Conservation (phyloP, 1,140 invertebrate species). For the Drosophila funebris region DNA sequence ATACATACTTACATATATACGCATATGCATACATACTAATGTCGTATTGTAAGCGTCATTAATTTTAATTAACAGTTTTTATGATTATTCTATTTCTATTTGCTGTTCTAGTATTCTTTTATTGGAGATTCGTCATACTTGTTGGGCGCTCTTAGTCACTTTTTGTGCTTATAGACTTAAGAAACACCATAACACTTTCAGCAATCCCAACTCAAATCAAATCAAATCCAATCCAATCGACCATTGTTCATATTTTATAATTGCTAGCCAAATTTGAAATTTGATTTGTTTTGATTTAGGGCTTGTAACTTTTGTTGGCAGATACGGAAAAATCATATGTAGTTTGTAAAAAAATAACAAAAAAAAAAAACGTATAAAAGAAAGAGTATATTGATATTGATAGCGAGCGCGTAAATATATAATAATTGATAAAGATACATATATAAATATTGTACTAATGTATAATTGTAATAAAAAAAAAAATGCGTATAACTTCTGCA, state of each 20-base stretch:
- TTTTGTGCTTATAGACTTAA: slow-evolving; percentile 62
- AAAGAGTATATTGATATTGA: slow-evolving; percentile 55
- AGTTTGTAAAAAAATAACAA: slow-evolving; percentile 42
- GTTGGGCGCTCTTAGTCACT: slow-evolving; percentile 70
- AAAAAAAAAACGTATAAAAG: too few species aligned
- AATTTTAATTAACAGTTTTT: slow-evolving; percentile 31
- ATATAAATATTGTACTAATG: slow-evolving; percentile 70
- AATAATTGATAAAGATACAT: slow-evolving; percentile 8
- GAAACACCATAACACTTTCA: slow-evolving; percentile 14
- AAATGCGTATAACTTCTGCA: slow-evolving; percentile 31
- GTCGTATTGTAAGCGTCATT: slow-evolving; percentile 16
- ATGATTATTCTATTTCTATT: slow-evolving; percentile 47
- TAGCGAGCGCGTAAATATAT: slow-evolving; percentile 7
- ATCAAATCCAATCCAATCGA: background rate
- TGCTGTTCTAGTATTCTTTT: slow-evolving; percentile 54
- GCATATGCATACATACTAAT: slow-evolving; percentile 21
- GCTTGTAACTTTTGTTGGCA: slow-evolving; percentile 19
- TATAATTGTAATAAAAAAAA: slow-evolving; percentile 66
- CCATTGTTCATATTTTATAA: background rate
- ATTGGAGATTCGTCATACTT: slow-evolving; percentile 49
- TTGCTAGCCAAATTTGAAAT: background rate
- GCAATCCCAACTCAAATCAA: background rate
- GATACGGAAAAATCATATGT: slow-evolving; percentile 14
- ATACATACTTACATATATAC: slow-evolving; percentile 28
- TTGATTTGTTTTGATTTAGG: slow-evolving; percentile 2